Conservation (phyloP, 1,140 invertebrate genomes). For the Tribolium madens region DNA sequence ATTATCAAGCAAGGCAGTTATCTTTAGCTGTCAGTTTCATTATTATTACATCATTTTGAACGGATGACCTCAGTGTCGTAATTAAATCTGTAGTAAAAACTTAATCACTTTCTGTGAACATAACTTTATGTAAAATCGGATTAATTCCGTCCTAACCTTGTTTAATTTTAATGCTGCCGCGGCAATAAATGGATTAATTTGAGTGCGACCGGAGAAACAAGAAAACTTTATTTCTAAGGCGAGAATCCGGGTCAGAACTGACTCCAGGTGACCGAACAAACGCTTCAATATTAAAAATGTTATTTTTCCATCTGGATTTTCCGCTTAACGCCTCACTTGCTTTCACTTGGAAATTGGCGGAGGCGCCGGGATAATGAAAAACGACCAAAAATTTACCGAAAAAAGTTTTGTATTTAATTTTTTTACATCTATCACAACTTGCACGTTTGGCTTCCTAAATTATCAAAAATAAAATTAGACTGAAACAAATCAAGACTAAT, state of each 20-base stretch:
- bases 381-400: background rate
- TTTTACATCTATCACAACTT: too few species aligned
- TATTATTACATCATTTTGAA: too few species aligned
- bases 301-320: slow-evolving; percentile 16
- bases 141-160: background rate
- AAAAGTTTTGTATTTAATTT: slow-evolving; percentile 9
- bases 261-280: too few species aligned
- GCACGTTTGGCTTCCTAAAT: too few species aligned
- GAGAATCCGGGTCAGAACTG: too few species aligned
- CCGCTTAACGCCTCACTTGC: slow-evolving; percentile 5
- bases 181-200: slow-evolving; percentile 22
- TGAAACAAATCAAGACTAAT: too few species aligned
- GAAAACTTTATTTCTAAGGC: slow-evolving; percentile 22
- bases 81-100: background rate
- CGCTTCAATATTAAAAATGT: background rate
- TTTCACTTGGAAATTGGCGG: background rate
- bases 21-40: too few species aligned
- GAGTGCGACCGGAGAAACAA: background rate
- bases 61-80: background rate
- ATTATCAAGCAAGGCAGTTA: background rate
- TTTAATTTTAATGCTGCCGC: slow-evolving; percentile 8
- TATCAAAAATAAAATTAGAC: too few species aligned
- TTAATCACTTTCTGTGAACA: background rate
- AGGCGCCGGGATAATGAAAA: background rate
- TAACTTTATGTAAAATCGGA: slow-evolving; percentile 1